Conservation (phyloP, 2,113 vertebrate species). For the Gymnocephalus cernua region DNA sequence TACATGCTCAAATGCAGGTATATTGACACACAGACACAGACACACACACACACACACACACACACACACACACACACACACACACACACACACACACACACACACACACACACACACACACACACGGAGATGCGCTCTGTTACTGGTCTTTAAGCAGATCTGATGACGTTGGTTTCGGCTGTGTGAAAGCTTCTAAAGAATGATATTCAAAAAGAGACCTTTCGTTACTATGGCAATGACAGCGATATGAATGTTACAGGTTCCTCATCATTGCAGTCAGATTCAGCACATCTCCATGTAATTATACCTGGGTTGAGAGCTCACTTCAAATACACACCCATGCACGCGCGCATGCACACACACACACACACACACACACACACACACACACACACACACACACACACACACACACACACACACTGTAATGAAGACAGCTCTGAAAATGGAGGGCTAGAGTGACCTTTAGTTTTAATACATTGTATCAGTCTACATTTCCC, state of each 20-base stretch:
- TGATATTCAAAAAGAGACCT: conserved; percentile 72
- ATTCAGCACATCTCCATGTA: conserved; percentile 66
- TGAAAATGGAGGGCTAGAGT: conserved; percentile 28
- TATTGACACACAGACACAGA: conserved; percentile 12
- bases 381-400: not conserved
- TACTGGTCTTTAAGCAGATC: conserved; percentile 61
- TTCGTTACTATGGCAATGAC: conserved; percentile 80
- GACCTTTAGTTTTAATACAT: conserved; percentile 60
- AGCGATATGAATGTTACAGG: conserved; percentile 63
- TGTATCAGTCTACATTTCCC: not conserved
- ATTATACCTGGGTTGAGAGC: conserved; percentile 65
- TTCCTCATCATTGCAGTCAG: conserved; percentile 60
- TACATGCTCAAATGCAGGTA: conserved; percentile 64
- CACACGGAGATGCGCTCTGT: too few relatives aligned
- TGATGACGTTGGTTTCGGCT: conserved; percentile 59
- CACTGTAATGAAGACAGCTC: conserved; percentile 22
- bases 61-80: conserved; percentile 1
- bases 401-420: conserved; percentile 16
- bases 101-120: conserved; percentile 15
- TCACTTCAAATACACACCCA: conserved; percentile 44
- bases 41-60: conserved; percentile 32
- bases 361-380: not conserved
- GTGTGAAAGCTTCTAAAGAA: conserved; percentile 59
- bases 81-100: conserved; percentile 9
- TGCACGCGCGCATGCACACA: conserved; percentile 26